Evolutionary conservation across 1,140 invertebrate species (phyloP), one percentile per base, ranked within the genome.

Genomic region (Camponotus pennsylvanicus): DNA sequence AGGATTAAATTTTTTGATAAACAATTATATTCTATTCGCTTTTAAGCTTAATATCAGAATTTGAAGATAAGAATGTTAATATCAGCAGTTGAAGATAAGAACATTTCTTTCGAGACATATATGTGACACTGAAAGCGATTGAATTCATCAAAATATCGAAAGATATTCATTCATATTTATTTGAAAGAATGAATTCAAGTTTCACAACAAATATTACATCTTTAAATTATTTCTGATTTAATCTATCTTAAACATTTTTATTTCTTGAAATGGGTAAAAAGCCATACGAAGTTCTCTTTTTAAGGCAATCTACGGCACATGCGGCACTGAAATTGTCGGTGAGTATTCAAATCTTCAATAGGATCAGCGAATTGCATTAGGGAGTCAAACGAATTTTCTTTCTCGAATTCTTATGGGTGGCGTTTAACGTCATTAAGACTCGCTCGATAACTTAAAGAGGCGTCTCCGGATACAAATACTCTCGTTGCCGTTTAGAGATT

Each of bases 371-470:
- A 87, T 87, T 87, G 71, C 86, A 87, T 87, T 87, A 83, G 70
- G 63, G 21, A 87, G 86, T 87, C 86, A 75, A 87, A 87, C 86
- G 67, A 84, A 87, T 83, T 87, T 83, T 76, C 27, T n/a, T 69
- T 32, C 18, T 57, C 18, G 76, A 55, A 86, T 79, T 86, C 64
- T 80, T 86, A 66, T 40, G 52, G 37, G 42, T 55, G 59, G 61
- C 73, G 40, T 78, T 78, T 85, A 85, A 85, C 61, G 82, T 78
- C 73, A 78, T 85, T 85, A 85, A 85, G 82, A 15, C 3, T 5
- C 73, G 61, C 73, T 78, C 63, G 61, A 85, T 77, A 45, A 55
- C n/a, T 85, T 78, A 67, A 85, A 85, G 75, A 37, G 63, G 34
- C 73, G 18, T 85, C 57, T 37, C n/a, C 40, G 57, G 9, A 57